Evolutionary conservation across 2,888 invertebrate species (phyloP).

Genomic region (Harpalus rufipes): DNA sequence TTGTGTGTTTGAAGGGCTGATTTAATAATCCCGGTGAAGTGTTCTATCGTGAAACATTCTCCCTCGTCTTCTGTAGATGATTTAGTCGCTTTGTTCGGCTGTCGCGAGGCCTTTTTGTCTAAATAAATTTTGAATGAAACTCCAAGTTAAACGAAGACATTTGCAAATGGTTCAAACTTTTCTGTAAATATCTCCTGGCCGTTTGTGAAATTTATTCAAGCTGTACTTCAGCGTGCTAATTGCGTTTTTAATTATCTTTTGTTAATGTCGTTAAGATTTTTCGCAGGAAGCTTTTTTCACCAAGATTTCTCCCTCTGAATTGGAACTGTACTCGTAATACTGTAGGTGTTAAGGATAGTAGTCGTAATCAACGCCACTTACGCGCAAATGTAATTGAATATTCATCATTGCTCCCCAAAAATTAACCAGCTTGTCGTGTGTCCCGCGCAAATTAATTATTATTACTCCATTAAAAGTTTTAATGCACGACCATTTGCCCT

Average conservation of each 20-base stretch:
- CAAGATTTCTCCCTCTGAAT: not conserved
- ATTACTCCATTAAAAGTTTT: slow-evolving; percentile 43
- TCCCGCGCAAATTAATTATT: slow-evolving; percentile 43
- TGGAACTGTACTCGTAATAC: not conserved
- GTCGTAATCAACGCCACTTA: slow-evolving; percentile 1
- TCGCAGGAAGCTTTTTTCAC: not conserved
- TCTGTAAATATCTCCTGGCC: slow-evolving; percentile 63
- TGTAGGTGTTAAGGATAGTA: not conserved
- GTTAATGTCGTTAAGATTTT: slow-evolving; percentile 66
- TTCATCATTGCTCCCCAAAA: slow-evolving; percentile 18
- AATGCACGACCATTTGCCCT: not conserved
- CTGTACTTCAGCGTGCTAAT: slow-evolving; percentile 63
- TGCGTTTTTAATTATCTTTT: slow-evolving; percentile 67
- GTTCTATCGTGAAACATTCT: not conserved
- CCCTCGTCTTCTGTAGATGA: slow-evolving; percentile 12
- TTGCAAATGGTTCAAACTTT: slow-evolving; percentile 59
- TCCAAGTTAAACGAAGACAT: slow-evolving; percentile 59
- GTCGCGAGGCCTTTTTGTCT: slow-evolving; percentile 48
- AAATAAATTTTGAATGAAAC: slow-evolving; percentile 54
- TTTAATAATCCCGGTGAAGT: slow-evolving; percentile 25
- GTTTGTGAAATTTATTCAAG: slow-evolving; percentile 60
- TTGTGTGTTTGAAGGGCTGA: not conserved
- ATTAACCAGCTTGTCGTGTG: slow-evolving; percentile 24
- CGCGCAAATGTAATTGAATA: not conserved
- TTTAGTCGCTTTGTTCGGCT: slow-evolving; percentile 53